These are phyloP conservation scores for Eretmochelys imbricata DNA, from an alignment of 2,113 vertebrate species.

Conservation along the genomic window DNA sequence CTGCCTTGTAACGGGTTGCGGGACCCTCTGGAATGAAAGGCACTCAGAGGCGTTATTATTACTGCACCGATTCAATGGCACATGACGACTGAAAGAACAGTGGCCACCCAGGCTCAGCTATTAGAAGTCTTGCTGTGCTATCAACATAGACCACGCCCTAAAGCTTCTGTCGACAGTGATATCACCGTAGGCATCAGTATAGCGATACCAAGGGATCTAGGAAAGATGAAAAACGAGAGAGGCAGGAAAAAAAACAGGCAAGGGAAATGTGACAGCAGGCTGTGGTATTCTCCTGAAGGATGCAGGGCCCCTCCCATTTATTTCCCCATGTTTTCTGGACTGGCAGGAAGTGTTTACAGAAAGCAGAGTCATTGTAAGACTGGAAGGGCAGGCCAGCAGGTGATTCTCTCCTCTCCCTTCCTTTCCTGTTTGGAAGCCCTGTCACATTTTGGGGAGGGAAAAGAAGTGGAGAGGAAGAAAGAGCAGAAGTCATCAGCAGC, in stretches of 20 bases:
- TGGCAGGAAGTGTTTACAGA: slow-evolving; percentile 32
- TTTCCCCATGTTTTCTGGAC: neutral
- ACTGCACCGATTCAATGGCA: neutral
- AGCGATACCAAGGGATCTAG: neutral
- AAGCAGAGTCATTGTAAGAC: slow-evolving; percentile 38
- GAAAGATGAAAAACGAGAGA: neutral
- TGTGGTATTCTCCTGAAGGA: neutral
- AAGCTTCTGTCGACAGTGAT: neutral
- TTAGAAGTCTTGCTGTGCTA: neutral
- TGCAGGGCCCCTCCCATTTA: neutral
- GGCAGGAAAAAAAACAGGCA: neutral
- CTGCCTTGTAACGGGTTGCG: neutral
- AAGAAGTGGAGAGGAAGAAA: neutral
- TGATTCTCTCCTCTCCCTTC: neutral
- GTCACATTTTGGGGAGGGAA: neutral
- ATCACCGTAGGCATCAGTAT: neutral
- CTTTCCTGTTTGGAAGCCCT: neutral
- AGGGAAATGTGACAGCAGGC: neutral
- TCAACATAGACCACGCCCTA: slow-evolving; percentile 12
- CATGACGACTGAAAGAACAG: neutral
- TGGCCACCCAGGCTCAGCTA: neutral
- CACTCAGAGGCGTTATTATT: neutral
- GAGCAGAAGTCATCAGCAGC: neutral
- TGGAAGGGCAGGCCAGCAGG: slow-evolving; percentile 1
- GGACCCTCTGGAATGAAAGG: neutral